Base-by-base conservation (phyloP, 2,113 vertebrate species). In the Malurus alboscapulatus region DNA sequence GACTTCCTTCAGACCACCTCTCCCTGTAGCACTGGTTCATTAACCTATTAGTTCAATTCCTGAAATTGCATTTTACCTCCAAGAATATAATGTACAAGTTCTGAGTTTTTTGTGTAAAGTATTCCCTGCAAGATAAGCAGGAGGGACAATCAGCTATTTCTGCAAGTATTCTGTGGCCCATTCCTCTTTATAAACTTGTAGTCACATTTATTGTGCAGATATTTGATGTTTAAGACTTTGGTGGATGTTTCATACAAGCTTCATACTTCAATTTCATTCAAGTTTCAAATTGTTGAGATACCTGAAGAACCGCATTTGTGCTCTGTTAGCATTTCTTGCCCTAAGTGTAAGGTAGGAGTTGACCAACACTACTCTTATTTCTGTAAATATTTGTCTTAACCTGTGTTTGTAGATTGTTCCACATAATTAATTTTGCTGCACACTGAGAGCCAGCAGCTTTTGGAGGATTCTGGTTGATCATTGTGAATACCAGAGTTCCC, bases 111-210 rank as follows among this genome's bases (percentile, higher is more conserved):
- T 26, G 21, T 48, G 29, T 62, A 6, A 55, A 40, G 19, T 66
- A 21, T 55, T 87, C 40, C 26, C 6, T 22, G 11, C 21, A 17
- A 85, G 58, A n/a, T 55, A 44, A 59, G 26, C 24, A n/a, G 40
- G 55, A 51, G 27, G 36, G 17, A 51, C n/a, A 29, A 21, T 66
- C 55, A 38, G 10, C 38, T 87, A 1, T 50, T 93, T 84, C 36
- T 87, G 53, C 20, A 75, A 47, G 30, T 2, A 1, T 73, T 75
- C 17, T 38, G 27, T 50, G 38, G 19, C 58, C 19, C 0, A 0
- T 72, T 94, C 62, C n/a, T 57, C 54, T 80, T 83, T 36, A 27
- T 42, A 59, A 84, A 57, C 22, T 58, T 27, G 22, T 14, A 68
- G 27, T 72, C 0, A 1, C 7, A 1, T 88, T 92, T 93, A 24